phyloP scores from a whole-genome alignment of 2,797 vertebrate species.

The Selene dorsalis region DNA sequence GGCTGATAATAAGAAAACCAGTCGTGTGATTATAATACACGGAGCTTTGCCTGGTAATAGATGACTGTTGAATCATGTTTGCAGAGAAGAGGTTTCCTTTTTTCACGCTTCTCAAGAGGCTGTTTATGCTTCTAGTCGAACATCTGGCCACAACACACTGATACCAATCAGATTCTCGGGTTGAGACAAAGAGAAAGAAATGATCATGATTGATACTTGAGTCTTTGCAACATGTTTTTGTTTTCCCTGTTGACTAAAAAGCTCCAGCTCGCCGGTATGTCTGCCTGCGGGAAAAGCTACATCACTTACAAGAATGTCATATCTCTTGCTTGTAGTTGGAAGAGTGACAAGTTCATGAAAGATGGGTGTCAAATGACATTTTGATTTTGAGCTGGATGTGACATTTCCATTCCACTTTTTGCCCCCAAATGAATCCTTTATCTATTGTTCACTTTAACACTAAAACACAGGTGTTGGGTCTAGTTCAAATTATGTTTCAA shows the following conservation, averaged over 20 bases:
- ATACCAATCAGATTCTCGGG: neutral
- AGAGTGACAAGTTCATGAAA: conserved; percentile 8
- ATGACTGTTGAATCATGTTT: conserved; percentile 18
- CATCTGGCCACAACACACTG: neutral
- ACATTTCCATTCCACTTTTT: neutral
- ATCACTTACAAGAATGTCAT: neutral
- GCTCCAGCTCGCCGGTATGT: neutral
- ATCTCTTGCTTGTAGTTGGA: neutral
- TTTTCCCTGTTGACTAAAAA: neutral
- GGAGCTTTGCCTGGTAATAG: conserved; percentile 9
- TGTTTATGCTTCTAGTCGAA: neutral
- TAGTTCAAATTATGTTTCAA: neutral
- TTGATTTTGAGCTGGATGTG: neutral
- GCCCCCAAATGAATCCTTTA: neutral
- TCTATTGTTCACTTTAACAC: neutral
- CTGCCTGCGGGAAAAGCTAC: conserved; percentile 2
- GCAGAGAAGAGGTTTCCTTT: neutral
- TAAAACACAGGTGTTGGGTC: neutral
- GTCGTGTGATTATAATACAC: conserved; percentile 7
- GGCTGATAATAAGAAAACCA: conserved; percentile 7
- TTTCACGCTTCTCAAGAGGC: conserved; percentile 22
- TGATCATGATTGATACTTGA: neutral
- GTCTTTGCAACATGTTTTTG: neutral
- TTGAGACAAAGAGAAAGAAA: neutral
- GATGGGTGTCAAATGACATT: neutral